Percentiles rank a stretch among this genome's conserved stretches.
phyloP scores from a whole-genome alignment of 2,888 invertebrate species.

The Frankliniella fusca region DNA sequence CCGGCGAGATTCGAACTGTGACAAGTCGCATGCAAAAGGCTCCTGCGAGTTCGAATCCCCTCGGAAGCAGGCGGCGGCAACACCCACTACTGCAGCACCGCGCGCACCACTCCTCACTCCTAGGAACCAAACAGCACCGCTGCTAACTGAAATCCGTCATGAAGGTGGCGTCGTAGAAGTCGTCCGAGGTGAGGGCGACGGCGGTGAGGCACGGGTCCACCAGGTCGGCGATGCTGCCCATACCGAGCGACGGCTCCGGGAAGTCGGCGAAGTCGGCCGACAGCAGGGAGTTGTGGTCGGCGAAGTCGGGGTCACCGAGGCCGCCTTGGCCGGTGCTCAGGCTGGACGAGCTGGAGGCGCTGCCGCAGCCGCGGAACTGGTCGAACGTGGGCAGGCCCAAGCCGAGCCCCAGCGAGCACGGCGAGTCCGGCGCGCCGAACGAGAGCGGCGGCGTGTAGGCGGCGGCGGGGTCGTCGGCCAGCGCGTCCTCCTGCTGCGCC shows the following conservation, averaged over 20 bases:
- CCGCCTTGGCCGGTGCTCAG: conserved; percentile 4
- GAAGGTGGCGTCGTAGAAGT: conserved; percentile 16
- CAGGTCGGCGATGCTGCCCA: conserved; percentile 13
- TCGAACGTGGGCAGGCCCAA: conserved; percentile 11
- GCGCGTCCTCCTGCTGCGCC: conserved; percentile 29
- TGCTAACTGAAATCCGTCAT: conserved; percentile 12
- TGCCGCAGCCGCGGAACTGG: conserved; percentile 23
- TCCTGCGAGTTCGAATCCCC: too few relatives aligned
- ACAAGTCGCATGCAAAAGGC: too few relatives aligned
- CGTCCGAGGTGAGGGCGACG: conserved; percentile 15
- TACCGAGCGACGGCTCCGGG: conserved; percentile 11
- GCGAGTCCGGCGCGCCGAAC: conserved; percentile 20
- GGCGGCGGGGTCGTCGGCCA: not conserved
- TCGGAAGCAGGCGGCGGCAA: too few relatives aligned
- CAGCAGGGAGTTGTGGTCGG: conserved; percentile 19
- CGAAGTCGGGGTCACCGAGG: not conserved
- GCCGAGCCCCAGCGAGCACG: not conserved
- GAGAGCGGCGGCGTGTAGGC: conserved; percentile 30
- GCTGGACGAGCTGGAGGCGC: conserved; percentile 16
- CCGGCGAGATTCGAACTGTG: too few relatives aligned
- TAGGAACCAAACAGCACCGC: not conserved
- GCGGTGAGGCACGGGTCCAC: conserved; percentile 23
- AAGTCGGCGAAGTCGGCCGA: conserved; percentile 19
- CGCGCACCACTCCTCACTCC: too few relatives aligned
- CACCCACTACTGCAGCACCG: too few relatives aligned